Base-by-base conservation (phyloP, 2,113 vertebrate genomes). In the Pandion haliaetus region DNA sequence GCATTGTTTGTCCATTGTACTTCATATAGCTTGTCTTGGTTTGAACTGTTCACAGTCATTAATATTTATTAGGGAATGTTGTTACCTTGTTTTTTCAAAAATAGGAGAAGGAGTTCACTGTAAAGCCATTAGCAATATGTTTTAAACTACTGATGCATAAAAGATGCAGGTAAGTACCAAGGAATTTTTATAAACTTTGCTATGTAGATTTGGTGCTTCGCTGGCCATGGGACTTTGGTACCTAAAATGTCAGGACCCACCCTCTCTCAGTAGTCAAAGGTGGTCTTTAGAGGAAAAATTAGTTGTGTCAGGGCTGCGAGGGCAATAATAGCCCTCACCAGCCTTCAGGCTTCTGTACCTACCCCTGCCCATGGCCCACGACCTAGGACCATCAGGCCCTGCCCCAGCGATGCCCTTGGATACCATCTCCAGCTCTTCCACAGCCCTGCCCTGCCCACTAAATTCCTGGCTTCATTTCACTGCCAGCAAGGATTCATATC, bases 321-420 rank as follows among this genome's bases (percentile, higher is more conserved):
- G 17, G 4, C 38, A 58, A 14, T n/a, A 66, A 36, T 16, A 78
- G 4, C 17, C 6, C 17, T 81, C 26, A 25, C 5, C 9, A 42
- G 0, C 7, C 18, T 7, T 69, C 8, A 14, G 13, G 5, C 2
- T 1, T 66, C 14, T 62, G 20, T 57, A 10, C 14, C 16, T 34
- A n/a, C 2, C 6, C 18, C 25, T 31, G 13, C 4, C 9, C 10
- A 7, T 14, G 6, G 13, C 26, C 9, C 25, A 34, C 1, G 4
- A 38, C 17, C 7, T 40, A 14, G 23, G 19, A 2, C 7, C 4
- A 8, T 38, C 42, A 21, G 2, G 1, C 2, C 8, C 16, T 62
- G 24, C 17, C 38, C 14, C 38, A 76, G 7, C 0, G 2, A 31
- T n/a, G 31, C 6, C 3, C 0, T 2, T 83, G 67, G 40, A 36